A percentile compares a stretch with the other conserved stretches of the same genome.
Evolutionary conservation across 2,888 invertebrate genomes (phyloP).

Genomic region (Tetheella fluctuosa): DNA sequence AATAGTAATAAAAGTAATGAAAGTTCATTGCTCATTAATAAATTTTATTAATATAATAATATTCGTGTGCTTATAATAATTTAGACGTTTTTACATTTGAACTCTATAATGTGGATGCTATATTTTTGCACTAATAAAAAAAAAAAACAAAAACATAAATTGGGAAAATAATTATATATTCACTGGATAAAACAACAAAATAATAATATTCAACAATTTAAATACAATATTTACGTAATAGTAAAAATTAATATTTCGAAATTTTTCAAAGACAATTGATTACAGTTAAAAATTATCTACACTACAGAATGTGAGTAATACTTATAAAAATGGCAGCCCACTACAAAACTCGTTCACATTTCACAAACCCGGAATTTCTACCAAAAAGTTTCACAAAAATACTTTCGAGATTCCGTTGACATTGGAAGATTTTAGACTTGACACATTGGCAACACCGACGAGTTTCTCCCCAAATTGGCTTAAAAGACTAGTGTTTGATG

Average conservation of each 20-base stretch:
- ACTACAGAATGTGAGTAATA: conserved; percentile 33
- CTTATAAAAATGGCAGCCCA: conserved; percentile 36
- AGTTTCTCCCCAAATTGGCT: conserved; percentile 20
- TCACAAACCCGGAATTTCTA: conserved; percentile 9
- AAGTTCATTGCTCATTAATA: conserved; percentile 22
- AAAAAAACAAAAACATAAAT: conserved; percentile 45
- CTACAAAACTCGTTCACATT: conserved; percentile 18
- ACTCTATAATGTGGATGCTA: conserved; percentile 23
- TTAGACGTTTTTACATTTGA: conserved; percentile 26
- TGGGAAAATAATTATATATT: conserved; percentile 67
- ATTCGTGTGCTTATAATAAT: conserved; percentile 36
- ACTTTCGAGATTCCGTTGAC: conserved; percentile 26
- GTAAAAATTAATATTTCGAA: conserved; percentile 18
- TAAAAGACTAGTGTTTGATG: conserved; percentile 16
- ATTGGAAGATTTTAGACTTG: conserved; percentile 8
- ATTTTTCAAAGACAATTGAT: conserved; percentile 15
- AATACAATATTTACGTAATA: conserved; percentile 24
- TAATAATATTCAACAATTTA: conserved; percentile 48
- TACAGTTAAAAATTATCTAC: conserved; percentile 23
- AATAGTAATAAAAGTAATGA: neutral
- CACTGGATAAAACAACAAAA: conserved; percentile 67
- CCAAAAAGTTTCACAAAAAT: conserved; percentile 13
- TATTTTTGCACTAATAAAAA: conserved; percentile 27
- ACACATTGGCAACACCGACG: conserved; percentile 15
- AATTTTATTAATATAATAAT: conserved; percentile 37